Base-by-base conservation (phyloP, 2,797 vertebrate species). In the Gila robusta region DNA sequence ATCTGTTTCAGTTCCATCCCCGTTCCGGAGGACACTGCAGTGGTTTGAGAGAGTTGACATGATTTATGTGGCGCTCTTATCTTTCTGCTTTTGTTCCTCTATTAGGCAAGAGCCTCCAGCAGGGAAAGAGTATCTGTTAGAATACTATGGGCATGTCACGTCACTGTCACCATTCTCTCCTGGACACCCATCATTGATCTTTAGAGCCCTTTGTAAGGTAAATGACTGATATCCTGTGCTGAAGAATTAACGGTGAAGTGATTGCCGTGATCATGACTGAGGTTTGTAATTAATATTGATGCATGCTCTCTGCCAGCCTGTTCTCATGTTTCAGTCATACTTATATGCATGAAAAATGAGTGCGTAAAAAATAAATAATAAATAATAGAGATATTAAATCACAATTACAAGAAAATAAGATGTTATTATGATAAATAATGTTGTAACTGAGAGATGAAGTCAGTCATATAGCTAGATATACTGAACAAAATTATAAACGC, bases 61-160 rank as follows among this genome's bases (percentile, higher is more conserved):
- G 87, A 88, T 88, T 86, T 88, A 88, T 88, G 84, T 83, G 49
- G 37, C 28, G 4, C 76, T 80, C 49, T 64, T 86, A 86, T 86
- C 87, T 80, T 66, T n/a, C 56, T 86, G 80, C 81, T 88, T 88
- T 88, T 86, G 84, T 88, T 88, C 81, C 37, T 86, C 76, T 78
- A 74, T 83, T 86, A 82, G 79, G 56, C 70, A 64, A 82, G 83
- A 83, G 78, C 70, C 81, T 86, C 70, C 44, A 80, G 81, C 59
- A 79, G 70, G 49, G 62, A 86, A 47, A 44, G 54, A 69, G 81
- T 70, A 66, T 82, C 76, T 59, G 76, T 81, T 86, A 81, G 62
- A 88, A 79, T 74, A 66, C 81, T 70, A 81, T 49, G 81, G 76
- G 81, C 81, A 64, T 72, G 79, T 77, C 83, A 76, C 69, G 12